phyloP scores from a whole-genome alignment of 2,113 vertebrate genomes.

The Illadopsis cleaveri region DNA sequence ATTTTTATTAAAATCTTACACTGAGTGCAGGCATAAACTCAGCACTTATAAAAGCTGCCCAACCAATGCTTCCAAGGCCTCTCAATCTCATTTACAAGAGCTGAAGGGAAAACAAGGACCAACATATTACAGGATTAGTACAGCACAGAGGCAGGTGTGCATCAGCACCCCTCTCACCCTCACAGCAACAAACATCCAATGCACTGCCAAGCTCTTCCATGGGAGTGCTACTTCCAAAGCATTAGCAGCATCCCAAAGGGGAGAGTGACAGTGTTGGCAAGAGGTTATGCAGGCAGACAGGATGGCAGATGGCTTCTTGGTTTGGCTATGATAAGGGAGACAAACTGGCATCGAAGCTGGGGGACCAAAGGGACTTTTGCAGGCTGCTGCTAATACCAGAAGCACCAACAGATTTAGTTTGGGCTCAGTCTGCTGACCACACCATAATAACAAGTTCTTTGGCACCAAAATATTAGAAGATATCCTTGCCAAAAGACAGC shows the following conservation, averaged over 20 bases:
- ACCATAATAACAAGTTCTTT: neutral
- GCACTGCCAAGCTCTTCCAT: neutral
- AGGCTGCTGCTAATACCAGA: neutral
- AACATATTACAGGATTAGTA: accelerated
- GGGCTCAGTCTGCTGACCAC: neutral
- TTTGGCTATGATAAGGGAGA: neutral
- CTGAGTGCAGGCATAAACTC: neutral
- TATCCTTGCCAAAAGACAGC: neutral
- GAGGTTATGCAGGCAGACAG: neutral
- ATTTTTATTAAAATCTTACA: neutral
- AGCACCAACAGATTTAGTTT: neutral
- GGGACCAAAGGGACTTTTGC: neutral
- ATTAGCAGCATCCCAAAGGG: neutral
- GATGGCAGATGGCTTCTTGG: neutral
- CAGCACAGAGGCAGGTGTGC: neutral
- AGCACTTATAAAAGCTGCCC: neutral
- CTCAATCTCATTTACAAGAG: neutral
- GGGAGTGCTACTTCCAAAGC: neutral
- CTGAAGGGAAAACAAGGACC: neutral
- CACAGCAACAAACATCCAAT: neutral
- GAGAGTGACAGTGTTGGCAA: neutral
- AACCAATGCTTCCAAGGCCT: neutral
- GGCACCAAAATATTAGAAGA: neutral
- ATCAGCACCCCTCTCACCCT: neutral
- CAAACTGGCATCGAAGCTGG: neutral